These are phyloP conservation scores for Mongoloraphidia duomilia DNA, from an alignment of 2,888 invertebrate species.

Conservation along the genomic window DNA sequence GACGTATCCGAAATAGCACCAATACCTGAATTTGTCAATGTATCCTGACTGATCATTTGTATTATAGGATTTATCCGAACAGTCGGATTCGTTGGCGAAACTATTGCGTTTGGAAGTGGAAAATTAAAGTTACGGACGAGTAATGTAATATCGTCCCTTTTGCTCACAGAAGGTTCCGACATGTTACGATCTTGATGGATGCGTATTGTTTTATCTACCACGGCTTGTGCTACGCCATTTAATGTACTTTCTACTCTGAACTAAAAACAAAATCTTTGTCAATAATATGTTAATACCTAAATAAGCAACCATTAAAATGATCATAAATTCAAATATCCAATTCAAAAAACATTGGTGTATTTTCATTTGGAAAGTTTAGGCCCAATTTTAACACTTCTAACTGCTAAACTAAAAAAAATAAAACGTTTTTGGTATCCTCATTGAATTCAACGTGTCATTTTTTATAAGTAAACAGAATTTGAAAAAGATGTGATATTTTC, in stretches of 20 bases:
- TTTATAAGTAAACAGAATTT: not conserved
- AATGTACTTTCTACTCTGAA: constrained; percentile 58
- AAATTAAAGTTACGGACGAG: constrained; percentile 78
- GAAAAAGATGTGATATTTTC: too few species aligned
- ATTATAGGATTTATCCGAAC: constrained; percentile 50
- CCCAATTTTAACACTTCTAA: too few species aligned
- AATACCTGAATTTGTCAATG: constrained; percentile 13
- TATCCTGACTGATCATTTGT: constrained; percentile 27
- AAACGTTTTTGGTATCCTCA: too few species aligned
- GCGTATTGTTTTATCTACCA: constrained; percentile 70
- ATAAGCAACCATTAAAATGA: too few species aligned
- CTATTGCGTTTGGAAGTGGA: constrained; percentile 48
- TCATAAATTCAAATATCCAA: too few species aligned
- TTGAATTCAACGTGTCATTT: not conserved
- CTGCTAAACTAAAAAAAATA: too few species aligned
- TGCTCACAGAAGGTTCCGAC: constrained; percentile 31
- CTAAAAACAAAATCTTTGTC: constrained; percentile 2
- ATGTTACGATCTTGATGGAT: constrained; percentile 67
- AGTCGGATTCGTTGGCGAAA: constrained; percentile 34
- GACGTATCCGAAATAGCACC: constrained; percentile 11
- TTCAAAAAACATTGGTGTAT: too few species aligned
- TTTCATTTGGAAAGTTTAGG: too few species aligned
- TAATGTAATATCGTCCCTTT: constrained; percentile 72
- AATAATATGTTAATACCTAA: not conserved
- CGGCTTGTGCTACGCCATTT: constrained; percentile 71